These are phyloP conservation scores for Rattus rattus DNA, from an alignment of 2,113 vertebrate species.

Conservation along the genomic window DNA sequence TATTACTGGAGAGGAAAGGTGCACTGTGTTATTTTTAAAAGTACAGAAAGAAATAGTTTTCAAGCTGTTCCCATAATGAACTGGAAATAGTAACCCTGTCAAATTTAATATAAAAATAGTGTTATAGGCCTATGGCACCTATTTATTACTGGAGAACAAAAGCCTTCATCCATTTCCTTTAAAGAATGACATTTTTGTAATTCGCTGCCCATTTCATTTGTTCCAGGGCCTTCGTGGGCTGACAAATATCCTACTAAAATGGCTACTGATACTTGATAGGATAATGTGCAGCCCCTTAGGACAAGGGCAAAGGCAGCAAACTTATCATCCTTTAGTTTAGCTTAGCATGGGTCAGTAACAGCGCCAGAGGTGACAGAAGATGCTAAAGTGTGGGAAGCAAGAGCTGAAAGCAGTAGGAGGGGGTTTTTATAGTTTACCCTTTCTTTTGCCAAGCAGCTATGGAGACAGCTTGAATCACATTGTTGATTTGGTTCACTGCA, in stretches of 20 bases:
- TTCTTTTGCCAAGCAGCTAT: slow-evolving; percentile 89
- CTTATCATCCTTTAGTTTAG: slow-evolving; percentile 94
- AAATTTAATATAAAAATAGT: slow-evolving; percentile 91
- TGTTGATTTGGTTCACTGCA: slow-evolving; percentile 92
- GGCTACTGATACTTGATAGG: slow-evolving; percentile 92
- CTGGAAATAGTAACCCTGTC: slow-evolving; percentile 91
- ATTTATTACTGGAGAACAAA: slow-evolving; percentile 91
- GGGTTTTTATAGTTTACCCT: slow-evolving; percentile 91
- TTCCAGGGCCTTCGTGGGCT: slow-evolving; percentile 90
- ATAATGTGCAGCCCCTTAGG: slow-evolving; percentile 92
- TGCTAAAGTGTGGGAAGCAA: slow-evolving; percentile 92
- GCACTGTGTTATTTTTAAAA: slow-evolving; percentile 88
- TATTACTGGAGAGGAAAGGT: slow-evolving; percentile 82
- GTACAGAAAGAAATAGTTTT: slow-evolving; percentile 86
- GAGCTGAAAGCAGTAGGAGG: slow-evolving; percentile 91
- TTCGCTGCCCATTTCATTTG: slow-evolving; percentile 92
- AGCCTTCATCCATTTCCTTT: slow-evolving; percentile 92
- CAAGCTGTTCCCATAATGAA: slow-evolving; percentile 90
- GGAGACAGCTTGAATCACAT: slow-evolving; percentile 90
- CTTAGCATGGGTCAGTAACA: slow-evolving; percentile 93
- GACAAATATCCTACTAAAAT: slow-evolving; percentile 93
- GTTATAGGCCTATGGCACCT: slow-evolving; percentile 89
- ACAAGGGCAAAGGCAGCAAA: slow-evolving; percentile 93
- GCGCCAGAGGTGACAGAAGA: slow-evolving; percentile 91
- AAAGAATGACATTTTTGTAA: slow-evolving; percentile 92